These are phyloP conservation scores for Cossypha dichroa DNA, from an alignment of 2,797 vertebrate species.

Conservation along the genomic window DNA sequence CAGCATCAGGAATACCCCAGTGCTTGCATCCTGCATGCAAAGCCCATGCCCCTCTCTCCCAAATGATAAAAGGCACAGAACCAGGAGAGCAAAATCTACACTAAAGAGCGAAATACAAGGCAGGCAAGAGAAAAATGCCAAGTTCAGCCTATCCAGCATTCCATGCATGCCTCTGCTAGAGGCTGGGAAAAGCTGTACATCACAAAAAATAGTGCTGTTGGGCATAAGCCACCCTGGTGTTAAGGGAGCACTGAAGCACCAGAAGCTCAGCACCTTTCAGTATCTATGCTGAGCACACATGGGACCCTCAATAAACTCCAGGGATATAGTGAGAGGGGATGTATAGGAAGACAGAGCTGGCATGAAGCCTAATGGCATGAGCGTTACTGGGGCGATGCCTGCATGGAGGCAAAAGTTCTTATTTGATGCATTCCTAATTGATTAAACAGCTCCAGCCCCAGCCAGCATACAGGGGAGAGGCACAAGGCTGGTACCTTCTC, in stretches of 20 bases:
- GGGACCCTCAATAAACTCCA: rapidly evolving
- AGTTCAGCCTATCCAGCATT: not conserved
- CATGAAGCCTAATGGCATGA: not conserved
- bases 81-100: not conserved
- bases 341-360: not conserved
- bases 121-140: not conserved
- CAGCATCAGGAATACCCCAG: not conserved
- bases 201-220: not conserved
- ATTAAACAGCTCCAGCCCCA: not conserved
- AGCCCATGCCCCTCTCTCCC: not conserved
- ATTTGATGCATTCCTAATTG: not conserved
- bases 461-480: not conserved
- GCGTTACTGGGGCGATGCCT: rapidly evolving
- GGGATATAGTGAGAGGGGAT: not conserved
- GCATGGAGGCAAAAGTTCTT: not conserved
- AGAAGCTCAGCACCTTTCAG: not conserved
- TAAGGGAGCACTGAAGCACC: not conserved
- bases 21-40: not conserved
- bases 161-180: not conserved
- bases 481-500: slow-evolving; percentile 76
- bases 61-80: not conserved
- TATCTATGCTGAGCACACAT: not conserved
- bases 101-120: not conserved
- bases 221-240: not conserved
- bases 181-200: not conserved